phyloP scores from a whole-genome alignment of 1,140 invertebrate species.

The Anthonomus grandis region DNA sequence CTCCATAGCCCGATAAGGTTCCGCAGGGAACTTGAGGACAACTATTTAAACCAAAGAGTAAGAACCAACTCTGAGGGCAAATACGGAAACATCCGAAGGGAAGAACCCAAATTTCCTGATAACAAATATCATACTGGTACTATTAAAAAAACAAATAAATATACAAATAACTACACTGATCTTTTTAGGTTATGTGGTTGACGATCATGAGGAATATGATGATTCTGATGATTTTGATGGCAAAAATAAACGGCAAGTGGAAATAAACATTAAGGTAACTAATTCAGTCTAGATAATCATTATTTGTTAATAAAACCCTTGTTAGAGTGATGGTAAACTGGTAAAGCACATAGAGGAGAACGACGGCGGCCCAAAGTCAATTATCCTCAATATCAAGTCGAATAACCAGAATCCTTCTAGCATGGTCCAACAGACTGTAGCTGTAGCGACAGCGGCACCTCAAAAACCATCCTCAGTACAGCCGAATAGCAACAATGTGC shows the following conservation, averaged over 20 bases:
- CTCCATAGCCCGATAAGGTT: conserved; percentile 17
- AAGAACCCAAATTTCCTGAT: conserved; percentile 6
- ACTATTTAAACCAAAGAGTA: background rate
- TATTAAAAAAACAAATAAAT: too few species aligned
- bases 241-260: conserved; percentile 9
- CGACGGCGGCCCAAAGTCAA: conserved; percentile 14
- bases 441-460: background rate
- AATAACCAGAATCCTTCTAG: background rate
- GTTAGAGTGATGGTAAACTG: conserved; percentile 20
- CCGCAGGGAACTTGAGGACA: conserved; percentile 9
- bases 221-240: too few species aligned
- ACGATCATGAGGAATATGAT: background rate
- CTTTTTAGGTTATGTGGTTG: background rate
- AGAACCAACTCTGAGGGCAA: conserved; percentile 1
- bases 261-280: conserved; percentile 21
- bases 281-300: background rate
- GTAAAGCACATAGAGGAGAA: conserved; percentile 20
- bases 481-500: background rate
- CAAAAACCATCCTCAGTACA: background rate
- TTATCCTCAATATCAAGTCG: conserved; percentile 19
- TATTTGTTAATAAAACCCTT: background rate
- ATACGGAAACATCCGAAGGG: background rate
- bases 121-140: conserved; percentile 3
- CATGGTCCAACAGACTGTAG: background rate
- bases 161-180: too few species aligned